Percentiles rank a stretch among this genome's conserved stretches.
phyloP scores from a whole-genome alignment of 1,140 invertebrate species.

The Euglossa dilemma region DNA sequence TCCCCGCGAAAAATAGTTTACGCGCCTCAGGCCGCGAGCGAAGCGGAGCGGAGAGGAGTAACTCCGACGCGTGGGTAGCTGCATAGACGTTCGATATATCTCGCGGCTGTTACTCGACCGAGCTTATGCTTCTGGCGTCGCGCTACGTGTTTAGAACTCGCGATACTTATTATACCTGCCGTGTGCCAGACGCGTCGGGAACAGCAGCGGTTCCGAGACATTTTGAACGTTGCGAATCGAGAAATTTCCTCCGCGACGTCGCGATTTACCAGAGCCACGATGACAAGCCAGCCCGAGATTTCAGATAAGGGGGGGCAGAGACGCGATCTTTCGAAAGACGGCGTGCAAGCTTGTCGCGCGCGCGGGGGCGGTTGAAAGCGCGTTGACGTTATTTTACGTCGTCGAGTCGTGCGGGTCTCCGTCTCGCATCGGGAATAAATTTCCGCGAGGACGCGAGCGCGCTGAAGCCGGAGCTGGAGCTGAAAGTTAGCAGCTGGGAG shows the following conservation, averaged over 20 bases:
- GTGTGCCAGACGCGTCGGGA: not conserved
- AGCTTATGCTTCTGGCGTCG: not conserved
- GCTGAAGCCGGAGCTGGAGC: no score
- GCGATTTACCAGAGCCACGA: not conserved
- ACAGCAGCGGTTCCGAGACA: not conserved
- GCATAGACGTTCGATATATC: constrained; percentile 34
- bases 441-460: not conserved
- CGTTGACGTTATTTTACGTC: not conserved
- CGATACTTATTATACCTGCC: constrained; percentile 28
- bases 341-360: not conserved
- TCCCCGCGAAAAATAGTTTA: constrained; percentile 37
- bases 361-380: not conserved
- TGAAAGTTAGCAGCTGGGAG: not conserved
- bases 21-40: not conserved
- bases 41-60: not conserved
- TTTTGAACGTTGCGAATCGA: not conserved
- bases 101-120: not conserved
- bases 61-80: no score
- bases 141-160: constrained; percentile 22
- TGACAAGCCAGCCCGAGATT: not conserved
- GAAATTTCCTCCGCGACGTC: not conserved
- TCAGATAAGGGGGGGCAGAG: not conserved
- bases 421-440: constrained; percentile 30
- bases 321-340: not conserved
- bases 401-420: not conserved